Base-by-base conservation (phyloP, 2,888 invertebrate genomes). In the Stenurella melanura region DNA sequence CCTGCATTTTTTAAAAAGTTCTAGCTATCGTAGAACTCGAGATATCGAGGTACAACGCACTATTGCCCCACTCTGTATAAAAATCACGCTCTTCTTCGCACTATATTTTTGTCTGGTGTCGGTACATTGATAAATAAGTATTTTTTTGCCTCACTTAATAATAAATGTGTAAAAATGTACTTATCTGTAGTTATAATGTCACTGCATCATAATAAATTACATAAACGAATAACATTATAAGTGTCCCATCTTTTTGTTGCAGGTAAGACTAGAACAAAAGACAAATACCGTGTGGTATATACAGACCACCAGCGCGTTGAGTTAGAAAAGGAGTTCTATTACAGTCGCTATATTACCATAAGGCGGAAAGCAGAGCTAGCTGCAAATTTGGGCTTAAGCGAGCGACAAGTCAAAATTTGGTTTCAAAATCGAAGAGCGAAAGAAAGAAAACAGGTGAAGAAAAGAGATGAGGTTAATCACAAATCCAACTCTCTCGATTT, bases 261-360 rank as follows among this genome's bases (percentile, higher is more conserved):
- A 98, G 98, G 98, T 73, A 98, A 98, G 93, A 99, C 99, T 77
- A 93, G 99, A 83, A 99, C 99, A 81, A 98, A 98, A 91, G 99
- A 99, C 91, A 99, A 99, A 91, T 99, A 99, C 91, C 93, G 99
- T 56, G 98, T 98, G 70, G 99, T 99, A 67, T 99, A 99, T 91
- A 97, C 96, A 60, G 99, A 99, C 87, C 96, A 96, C 86, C 99
- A 99, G 91, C 93, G 99, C n/a, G 91, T 99, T 76, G 89, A 89
- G 80, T 82, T 90, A n/a, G 89, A 90, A 80, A 89, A 89, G 75
- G 90, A 90, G 79, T 90, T 89, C 80, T 84, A 80, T 9, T 89
- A 89, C 90, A 96, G 95, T 83, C 97, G 95, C 84, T 99, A 99
- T 91, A 98, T 99, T 87, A 98, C 98, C 69, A 98, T 98, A 82